phyloP scores from a whole-genome alignment of 1,140 invertebrate genomes.

The Nephila pilipes region DNA sequence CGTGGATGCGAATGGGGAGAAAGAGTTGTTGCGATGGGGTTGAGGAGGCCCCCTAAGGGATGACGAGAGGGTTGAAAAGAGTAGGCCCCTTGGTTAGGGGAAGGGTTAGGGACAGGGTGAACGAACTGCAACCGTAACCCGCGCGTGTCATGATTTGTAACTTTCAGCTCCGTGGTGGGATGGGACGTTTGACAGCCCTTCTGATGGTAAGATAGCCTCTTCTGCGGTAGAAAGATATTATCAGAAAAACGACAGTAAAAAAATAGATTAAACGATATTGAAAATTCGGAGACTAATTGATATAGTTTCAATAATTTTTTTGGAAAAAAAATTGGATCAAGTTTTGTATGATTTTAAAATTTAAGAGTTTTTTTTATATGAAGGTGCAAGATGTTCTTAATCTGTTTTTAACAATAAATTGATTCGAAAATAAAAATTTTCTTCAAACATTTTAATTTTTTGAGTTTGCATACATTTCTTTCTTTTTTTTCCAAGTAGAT shows the following conservation, averaged over 20 bases:
- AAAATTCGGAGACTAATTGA: too few species aligned
- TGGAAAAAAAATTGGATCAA: too few species aligned
- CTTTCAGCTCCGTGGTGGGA: background rate
- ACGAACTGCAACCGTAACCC: constrained; percentile 40
- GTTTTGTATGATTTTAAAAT: too few species aligned
- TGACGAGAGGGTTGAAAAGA: constrained; percentile 25
- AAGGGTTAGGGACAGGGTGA: constrained; percentile 58
- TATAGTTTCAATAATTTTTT: too few species aligned
- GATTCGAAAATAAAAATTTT: too few species aligned
- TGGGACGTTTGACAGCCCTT: background rate
- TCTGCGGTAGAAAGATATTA: background rate
- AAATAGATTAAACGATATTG: too few species aligned
- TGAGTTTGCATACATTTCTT: too few species aligned
- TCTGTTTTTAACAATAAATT: too few species aligned
- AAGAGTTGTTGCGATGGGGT: constrained; percentile 61
- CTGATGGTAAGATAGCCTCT: background rate
- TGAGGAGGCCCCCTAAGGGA: constrained; percentile 31
- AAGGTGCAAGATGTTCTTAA: too few species aligned
- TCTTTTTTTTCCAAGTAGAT: too few species aligned
- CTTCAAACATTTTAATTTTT: too few species aligned
- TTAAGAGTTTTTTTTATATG: too few species aligned
- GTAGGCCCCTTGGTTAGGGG: constrained; percentile 37
- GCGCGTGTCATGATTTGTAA: constrained; percentile 36
- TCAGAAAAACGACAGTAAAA: background rate
- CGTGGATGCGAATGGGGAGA: background rate